Conservation (phyloP, 1,140 invertebrate genomes). For the Diorhabda sublineata region DNA sequence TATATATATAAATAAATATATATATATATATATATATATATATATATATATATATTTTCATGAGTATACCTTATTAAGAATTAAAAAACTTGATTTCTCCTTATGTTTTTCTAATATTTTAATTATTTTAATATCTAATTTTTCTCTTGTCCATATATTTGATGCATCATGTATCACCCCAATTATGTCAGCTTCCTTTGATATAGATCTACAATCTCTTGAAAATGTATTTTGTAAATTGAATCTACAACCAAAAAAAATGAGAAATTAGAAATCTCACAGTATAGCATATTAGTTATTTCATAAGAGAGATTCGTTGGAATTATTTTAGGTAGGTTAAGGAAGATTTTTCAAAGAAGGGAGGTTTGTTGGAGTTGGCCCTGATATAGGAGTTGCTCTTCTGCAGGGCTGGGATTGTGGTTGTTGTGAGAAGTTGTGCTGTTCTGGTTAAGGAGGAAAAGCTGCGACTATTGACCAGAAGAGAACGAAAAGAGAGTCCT, state of each 20-base stretch:
- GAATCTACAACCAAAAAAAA: constrained; percentile 51
- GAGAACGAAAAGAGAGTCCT: too few relatives aligned
- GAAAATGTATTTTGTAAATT: constrained; percentile 64
- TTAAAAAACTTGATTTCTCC: constrained; percentile 68
- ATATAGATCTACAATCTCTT: constrained; percentile 58
- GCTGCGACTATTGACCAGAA: too few relatives aligned
- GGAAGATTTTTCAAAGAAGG: too few relatives aligned
- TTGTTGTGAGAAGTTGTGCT: too few relatives aligned
- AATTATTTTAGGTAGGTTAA: too few relatives aligned
- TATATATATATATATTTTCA: not conserved
- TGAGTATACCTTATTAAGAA: constrained; percentile 78
- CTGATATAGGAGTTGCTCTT: too few relatives aligned
- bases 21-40: not conserved
- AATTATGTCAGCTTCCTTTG: constrained; percentile 74
- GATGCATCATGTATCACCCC: constrained; percentile 82
- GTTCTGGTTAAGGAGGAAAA: too few relatives aligned
- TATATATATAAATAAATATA: too few relatives aligned
- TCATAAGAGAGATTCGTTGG: too few relatives aligned
- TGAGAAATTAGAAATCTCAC: not conserved
- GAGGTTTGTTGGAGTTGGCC: too few relatives aligned
- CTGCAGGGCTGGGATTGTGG: too few relatives aligned
- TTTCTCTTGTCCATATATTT: constrained; percentile 62
- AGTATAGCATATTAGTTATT: too few relatives aligned
- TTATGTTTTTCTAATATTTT: constrained; percentile 61
- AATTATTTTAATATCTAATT: constrained; percentile 66